Conservation (phyloP, 1,140 invertebrate genomes). For the Hormaphis cornu region DNA sequence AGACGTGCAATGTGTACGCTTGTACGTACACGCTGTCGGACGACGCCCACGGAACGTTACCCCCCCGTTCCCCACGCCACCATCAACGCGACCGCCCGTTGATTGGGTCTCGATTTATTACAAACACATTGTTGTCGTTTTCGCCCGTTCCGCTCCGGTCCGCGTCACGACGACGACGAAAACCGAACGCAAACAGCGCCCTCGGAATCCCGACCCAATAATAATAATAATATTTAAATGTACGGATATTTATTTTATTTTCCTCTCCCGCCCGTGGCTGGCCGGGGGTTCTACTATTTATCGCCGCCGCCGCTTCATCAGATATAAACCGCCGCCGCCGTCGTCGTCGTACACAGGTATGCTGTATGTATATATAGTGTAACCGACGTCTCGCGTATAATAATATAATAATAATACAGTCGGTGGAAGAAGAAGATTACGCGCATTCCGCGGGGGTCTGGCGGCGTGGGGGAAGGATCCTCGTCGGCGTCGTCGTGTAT, state of each 20-base stretch:
- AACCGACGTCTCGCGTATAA: too few relatives aligned
- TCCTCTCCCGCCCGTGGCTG: too few relatives aligned
- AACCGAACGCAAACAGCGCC: background rate
- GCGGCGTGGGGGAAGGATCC: background rate
- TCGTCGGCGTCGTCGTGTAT: too few relatives aligned
- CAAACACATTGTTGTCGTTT: background rate
- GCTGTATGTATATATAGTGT: too few relatives aligned
- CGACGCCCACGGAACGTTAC: conserved; percentile 1
- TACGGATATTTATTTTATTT: background rate
- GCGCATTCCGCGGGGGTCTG: background rate
- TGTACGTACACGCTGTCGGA: conserved; percentile 12
- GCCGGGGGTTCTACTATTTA: conserved; percentile 26
- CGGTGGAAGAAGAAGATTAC: conserved; percentile 23
- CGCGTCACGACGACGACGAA: background rate
- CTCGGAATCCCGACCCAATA: background rate
- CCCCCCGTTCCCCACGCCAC: background rate
- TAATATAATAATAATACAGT: too few relatives aligned
- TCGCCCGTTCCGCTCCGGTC: too few relatives aligned
- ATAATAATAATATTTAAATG: background rate
- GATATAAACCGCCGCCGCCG: conserved; percentile 11
- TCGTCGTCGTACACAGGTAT: conserved; percentile 9
- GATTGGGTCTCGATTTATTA: conserved; percentile 29
- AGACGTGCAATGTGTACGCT: background rate
- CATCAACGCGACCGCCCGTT: background rate
- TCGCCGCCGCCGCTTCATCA: conserved; percentile 3